phyloP scores from a whole-genome alignment of 2,113 vertebrate genomes.

The Lagopus muta region DNA sequence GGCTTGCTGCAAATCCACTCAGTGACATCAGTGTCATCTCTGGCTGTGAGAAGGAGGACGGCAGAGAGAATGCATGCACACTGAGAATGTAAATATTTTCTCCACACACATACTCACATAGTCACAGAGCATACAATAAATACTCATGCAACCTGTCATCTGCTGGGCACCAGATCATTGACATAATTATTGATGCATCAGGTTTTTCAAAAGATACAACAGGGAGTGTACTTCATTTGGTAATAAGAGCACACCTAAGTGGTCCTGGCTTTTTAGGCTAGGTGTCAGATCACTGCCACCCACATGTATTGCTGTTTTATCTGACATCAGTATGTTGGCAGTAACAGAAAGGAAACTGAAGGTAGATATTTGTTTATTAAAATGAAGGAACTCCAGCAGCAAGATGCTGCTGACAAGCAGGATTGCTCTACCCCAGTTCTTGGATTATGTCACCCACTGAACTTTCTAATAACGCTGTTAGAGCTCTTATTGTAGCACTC shows the following conservation, averaged over 20 bases:
- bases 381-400: not conserved
- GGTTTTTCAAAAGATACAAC: conserved; percentile 59
- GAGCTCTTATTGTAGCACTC: not conserved
- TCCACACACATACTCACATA: not conserved
- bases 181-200: conserved; percentile 55
- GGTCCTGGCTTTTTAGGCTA: not conserved
- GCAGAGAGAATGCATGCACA: not conserved
- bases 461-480: conserved; percentile 23
- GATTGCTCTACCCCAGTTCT: not conserved
- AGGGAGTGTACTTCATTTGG: conserved; percentile 53
- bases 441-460: conserved; percentile 5
- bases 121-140: not conserved
- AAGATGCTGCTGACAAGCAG: not conserved
- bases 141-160: not conserved
- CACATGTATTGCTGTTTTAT: not conserved
- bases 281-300: conserved; percentile 30
- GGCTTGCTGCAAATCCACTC: not conserved
- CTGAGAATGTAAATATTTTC: conserved; percentile 33
- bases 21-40: not conserved
- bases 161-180: conserved; percentile 3
- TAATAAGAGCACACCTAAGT: conserved; percentile 43
- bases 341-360: not conserved
- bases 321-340: not conserved
- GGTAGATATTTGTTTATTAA: not conserved
- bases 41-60: not conserved